These are phyloP conservation scores for Trialeurodes vaporariorum DNA, from an alignment of 1,140 invertebrate species.

Conservation along the genomic window DNA sequence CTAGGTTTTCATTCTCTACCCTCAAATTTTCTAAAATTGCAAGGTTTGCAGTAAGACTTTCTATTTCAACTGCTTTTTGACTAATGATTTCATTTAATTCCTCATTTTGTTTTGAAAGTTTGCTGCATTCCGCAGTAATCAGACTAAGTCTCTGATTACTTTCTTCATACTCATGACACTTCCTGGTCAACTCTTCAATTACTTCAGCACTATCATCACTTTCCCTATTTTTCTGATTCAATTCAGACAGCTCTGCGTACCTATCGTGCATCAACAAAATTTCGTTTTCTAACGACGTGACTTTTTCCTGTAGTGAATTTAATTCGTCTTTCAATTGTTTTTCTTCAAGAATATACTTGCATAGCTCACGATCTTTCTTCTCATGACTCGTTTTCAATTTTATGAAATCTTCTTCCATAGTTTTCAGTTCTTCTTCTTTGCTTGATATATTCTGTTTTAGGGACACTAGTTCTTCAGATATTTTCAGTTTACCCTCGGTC, in stretches of 20 bases:
- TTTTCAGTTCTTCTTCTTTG: conserved; percentile 9
- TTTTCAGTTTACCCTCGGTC: background rate
- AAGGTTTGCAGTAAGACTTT: background rate
- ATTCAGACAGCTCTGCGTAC: no score
- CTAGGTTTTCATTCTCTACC: background rate
- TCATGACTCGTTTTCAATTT: background rate
- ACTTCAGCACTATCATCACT: no score
- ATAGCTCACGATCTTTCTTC: background rate
- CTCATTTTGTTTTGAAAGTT: background rate
- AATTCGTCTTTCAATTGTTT: background rate
- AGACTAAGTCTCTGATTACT: background rate
- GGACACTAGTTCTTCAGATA: conserved; percentile 15
- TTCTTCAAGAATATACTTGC: background rate
- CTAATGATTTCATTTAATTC: background rate
- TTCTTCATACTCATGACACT: background rate
- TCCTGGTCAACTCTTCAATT: background rate
- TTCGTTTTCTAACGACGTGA: background rate
- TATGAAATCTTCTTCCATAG: conserved; percentile 11
- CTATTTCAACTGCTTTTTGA: background rate
- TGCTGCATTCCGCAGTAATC: background rate
- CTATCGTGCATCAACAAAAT: no score
- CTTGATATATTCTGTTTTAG: conserved; percentile 6
- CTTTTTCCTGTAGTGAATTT: background rate
- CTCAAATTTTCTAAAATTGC: background rate
- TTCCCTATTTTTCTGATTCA: no score